A percentile compares a stretch with the other conserved stretches of the same genome.
These are phyloP conservation scores for Ypsolopha sequella DNA, from an alignment of 2,888 invertebrate species.

Conservation along the genomic window DNA sequence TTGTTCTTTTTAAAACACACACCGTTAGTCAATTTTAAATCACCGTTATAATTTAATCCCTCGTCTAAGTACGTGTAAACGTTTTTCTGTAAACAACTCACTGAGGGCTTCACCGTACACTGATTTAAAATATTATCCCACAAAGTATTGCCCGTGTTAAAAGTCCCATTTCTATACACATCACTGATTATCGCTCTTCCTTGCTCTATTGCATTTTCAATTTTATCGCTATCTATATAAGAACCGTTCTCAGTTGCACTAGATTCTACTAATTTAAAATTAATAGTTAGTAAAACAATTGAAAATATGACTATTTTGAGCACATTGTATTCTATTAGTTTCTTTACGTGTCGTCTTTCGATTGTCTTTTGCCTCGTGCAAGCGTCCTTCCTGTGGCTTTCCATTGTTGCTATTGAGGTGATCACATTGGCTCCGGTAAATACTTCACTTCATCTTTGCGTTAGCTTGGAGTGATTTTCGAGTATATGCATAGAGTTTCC, in stretches of 20 bases:
- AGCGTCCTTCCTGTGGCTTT: conserved; percentile 4
- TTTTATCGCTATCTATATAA: conserved; percentile 13
- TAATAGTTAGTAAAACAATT: conserved; percentile 29
- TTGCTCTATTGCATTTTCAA: conserved; percentile 21
- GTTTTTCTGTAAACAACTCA: conserved; percentile 83
- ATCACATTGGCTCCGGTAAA: conserved; percentile 11
- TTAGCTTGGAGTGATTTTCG: neutral
- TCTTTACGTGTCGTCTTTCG: conserved; percentile 11
- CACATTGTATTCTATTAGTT: conserved; percentile 19
- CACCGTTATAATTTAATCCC: conserved; percentile 73
- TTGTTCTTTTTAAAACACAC: conserved; percentile 75
- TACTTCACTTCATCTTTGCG: too few species aligned
- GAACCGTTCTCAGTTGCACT: conserved; percentile 19
- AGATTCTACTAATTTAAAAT: conserved; percentile 20
- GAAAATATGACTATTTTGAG: conserved; percentile 28
- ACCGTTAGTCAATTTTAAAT: conserved; percentile 76
- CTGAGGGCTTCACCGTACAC: conserved; percentile 75
- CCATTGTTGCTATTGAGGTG: conserved; percentile 5
- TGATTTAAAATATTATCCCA: conserved; percentile 82
- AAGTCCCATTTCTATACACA: conserved; percentile 55
- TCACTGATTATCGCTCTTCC: conserved; percentile 45
- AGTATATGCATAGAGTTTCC: neutral
- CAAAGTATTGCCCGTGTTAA: conserved; percentile 73
- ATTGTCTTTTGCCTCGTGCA: neutral
- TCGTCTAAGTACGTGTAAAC: conserved; percentile 80